A percentile compares a stretch with the other conserved stretches of the same genome.
Conservation (phyloP, 2,797 vertebrate species). For the Eospalax fontanierii region DNA sequence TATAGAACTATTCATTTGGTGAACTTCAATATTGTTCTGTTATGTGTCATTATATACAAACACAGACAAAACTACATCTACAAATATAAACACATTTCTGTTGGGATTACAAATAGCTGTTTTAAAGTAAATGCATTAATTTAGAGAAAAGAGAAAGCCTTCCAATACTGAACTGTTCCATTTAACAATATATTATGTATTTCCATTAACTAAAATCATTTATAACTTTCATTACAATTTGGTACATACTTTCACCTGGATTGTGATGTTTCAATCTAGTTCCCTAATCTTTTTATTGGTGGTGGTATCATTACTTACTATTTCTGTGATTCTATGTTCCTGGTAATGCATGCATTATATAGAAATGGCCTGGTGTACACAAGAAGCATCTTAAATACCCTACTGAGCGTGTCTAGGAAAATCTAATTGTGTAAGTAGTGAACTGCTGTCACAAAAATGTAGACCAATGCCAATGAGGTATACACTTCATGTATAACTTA, state of each 20-base stretch:
- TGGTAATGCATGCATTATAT: background rate
- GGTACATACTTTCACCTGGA: background rate
- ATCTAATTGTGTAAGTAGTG: background rate
- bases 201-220: constrained; percentile 4
- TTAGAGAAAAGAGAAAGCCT: constrained; percentile 22
- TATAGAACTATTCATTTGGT: constrained; percentile 54
- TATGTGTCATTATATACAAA: background rate
- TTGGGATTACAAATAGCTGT: background rate
- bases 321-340: constrained; percentile 23
- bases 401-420: background rate
- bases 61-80: background rate
- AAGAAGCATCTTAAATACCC: background rate
- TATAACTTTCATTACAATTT: background rate
- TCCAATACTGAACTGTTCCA: background rate
- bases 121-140: constrained; percentile 34
- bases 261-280: background rate
- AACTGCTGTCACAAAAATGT: background rate
- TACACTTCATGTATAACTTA: background rate
- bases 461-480: background rate
- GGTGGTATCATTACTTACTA: background rate
- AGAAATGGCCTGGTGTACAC: background rate
- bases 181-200: background rate
- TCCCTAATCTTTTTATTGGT: background rate
- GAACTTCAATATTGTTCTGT: constrained; percentile 53
- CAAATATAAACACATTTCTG: constrained; percentile 20